phyloP scores from a whole-genome alignment of 1,140 invertebrate species.

The Drosophila ohnishii region DNA sequence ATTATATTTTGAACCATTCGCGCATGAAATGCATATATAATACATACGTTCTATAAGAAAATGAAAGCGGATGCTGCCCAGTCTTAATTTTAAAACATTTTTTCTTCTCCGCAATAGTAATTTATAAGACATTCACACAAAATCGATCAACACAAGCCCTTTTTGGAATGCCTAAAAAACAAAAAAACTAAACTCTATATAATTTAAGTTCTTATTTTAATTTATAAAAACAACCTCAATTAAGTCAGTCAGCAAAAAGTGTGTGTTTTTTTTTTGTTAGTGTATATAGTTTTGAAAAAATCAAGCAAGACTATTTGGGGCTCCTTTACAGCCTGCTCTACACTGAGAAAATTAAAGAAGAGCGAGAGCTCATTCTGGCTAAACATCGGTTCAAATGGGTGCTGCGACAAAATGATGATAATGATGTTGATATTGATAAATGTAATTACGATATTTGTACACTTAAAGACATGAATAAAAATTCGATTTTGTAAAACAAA shows the following conservation, averaged over 20 bases:
- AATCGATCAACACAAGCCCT: conserved; percentile 19
- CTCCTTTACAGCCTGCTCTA: conserved; percentile 67
- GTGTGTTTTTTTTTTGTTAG: conserved; percentile 6
- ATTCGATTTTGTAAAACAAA: conserved; percentile 66
- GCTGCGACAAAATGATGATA: conserved; percentile 48
- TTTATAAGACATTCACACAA: conserved; percentile 39
- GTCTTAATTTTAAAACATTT: conserved; percentile 59
- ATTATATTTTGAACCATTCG: conserved; percentile 63
- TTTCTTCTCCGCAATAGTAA: conserved; percentile 42
- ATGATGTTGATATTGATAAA: conserved; percentile 66
- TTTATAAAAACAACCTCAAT: conserved; percentile 50
- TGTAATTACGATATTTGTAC: conserved; percentile 65
- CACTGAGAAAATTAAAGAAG: conserved; percentile 10
- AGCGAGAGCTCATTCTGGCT: conserved; percentile 14
- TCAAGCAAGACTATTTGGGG: conserved; percentile 29
- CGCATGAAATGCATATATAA: conserved; percentile 63
- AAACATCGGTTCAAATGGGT: conserved; percentile 47
- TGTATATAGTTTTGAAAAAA: conserved; percentile 23
- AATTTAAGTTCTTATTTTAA: conserved; percentile 46
- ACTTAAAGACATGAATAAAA: conserved; percentile 70
- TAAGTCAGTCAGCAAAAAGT: conserved; percentile 26
- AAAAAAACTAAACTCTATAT: conserved; percentile 16
- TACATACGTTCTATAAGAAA: conserved; percentile 34
- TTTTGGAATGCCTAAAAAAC: conserved; percentile 9
- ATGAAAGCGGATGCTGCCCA: conserved; percentile 47